Percentiles rank a stretch among this genome's conserved stretches.
Conservation (phyloP, 2,113 vertebrate genomes). For the Vidua chalybeata region DNA sequence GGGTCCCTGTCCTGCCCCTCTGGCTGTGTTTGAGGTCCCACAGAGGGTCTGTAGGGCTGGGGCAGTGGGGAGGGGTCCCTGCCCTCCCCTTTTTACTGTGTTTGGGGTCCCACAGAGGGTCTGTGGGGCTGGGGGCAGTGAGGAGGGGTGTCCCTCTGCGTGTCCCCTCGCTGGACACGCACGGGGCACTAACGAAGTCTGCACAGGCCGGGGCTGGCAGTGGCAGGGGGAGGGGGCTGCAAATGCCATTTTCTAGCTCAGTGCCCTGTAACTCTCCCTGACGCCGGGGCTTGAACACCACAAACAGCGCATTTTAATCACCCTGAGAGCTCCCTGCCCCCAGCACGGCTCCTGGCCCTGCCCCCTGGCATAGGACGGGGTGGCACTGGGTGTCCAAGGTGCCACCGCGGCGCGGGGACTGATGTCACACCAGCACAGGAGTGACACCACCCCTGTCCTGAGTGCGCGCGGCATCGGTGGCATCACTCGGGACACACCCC, state of each 20-base stretch:
- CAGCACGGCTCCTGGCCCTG: accelerated
- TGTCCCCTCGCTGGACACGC: background rate
- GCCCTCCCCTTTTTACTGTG: too few species aligned
- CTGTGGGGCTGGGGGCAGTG: background rate
- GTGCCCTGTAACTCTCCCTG: conserved; percentile 75
- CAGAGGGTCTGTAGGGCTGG: background rate
- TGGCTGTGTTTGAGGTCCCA: too few species aligned
- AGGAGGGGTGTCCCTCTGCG: accelerated
- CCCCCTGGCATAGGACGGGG: background rate
- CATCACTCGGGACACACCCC: accelerated
- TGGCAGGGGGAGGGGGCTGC: conserved; percentile 64
- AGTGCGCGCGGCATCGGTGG: accelerated
- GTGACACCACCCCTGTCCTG: background rate
- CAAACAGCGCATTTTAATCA: conserved; percentile 75
- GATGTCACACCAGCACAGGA: background rate
- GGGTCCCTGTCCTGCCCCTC: background rate
- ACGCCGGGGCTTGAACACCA: conserved; percentile 59
- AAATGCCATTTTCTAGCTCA: conserved; percentile 86
- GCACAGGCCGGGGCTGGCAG: conserved; percentile 69
- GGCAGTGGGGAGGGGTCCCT: background rate
- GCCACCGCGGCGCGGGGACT: accelerated
- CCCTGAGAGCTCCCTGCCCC: background rate
- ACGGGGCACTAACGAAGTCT: conserved; percentile 36
- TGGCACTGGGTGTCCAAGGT: too few species aligned
- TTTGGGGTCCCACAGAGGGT: background rate